These are phyloP conservation scores for Pachyramphus minor DNA, from an alignment of 2,113 vertebrate species.

Conservation along the genomic window DNA sequence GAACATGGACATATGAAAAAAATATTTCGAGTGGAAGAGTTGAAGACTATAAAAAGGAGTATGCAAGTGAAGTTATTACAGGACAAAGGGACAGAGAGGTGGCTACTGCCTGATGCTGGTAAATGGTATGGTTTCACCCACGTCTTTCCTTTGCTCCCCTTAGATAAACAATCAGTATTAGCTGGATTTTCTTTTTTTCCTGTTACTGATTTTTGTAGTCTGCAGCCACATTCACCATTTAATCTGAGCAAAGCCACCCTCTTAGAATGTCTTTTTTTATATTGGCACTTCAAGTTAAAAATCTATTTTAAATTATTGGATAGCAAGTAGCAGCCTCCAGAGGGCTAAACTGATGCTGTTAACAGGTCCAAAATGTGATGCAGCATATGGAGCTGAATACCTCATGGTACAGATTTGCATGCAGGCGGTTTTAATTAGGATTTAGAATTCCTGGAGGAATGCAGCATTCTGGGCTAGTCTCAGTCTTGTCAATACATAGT, in stretches of 20 bases:
- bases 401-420: constrained; percentile 62
- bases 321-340: constrained; percentile 46
- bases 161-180: neutral
- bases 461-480: constrained; percentile 40
- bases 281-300: constrained; percentile 28
- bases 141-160: neutral
- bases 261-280: constrained; percentile 17
- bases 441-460: constrained; percentile 65
- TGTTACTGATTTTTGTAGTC: neutral
- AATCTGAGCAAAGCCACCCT: neutral
- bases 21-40: neutral
- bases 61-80: neutral
- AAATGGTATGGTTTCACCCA: neutral
- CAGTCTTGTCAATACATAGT: constrained; percentile 35
- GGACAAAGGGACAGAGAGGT: neutral
- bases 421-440: constrained; percentile 72
- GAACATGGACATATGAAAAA: neutral
- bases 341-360: constrained; percentile 43
- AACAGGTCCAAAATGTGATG: constrained; percentile 47
- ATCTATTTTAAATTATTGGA: constrained; percentile 47
- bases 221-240: constrained; percentile 1
- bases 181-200: neutral
- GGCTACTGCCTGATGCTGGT: neutral
- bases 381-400: constrained; percentile 54
- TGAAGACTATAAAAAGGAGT: neutral